A percentile compares a stretch with the other conserved stretches of the same genome.
These are phyloP conservation scores for Tympanoctomys barrerae DNA, from an alignment of 2,797 vertebrate species.

Conservation along the genomic window DNA sequence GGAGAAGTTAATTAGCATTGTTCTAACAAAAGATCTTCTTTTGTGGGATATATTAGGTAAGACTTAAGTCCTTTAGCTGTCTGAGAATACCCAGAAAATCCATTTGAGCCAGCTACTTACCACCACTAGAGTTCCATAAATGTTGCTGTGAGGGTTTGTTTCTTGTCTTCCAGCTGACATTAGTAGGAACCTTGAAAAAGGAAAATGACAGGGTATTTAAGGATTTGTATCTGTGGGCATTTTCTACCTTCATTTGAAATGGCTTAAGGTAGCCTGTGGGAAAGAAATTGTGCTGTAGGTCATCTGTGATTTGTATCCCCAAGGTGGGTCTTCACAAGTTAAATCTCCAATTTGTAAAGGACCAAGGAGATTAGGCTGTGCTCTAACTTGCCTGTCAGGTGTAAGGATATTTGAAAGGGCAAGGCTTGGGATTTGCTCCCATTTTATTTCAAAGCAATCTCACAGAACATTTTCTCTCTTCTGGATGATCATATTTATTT, in stretches of 20 bases:
- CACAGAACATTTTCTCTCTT: not conserved
- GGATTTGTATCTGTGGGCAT: not conserved
- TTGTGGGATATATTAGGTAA: not conserved
- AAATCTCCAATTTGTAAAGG: not conserved
- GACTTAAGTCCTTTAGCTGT: not conserved
- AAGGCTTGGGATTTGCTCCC: not conserved
- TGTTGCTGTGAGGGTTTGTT: not conserved
- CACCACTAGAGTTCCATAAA: not conserved
- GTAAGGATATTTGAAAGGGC: not conserved
- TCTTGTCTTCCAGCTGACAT: not conserved
- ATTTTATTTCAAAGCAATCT: not conserved
- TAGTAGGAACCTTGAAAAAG: not conserved
- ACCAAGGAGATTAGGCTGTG: not conserved
- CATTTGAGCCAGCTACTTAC: not conserved
- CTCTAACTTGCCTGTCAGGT: fast-evolving
- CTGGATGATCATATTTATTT: not conserved
- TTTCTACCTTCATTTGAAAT: constrained; percentile 51
- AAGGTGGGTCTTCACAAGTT: not conserved
- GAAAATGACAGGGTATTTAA: not conserved
- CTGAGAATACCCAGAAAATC: constrained; percentile 41
- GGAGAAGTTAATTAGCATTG: not conserved
- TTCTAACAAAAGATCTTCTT: not conserved
- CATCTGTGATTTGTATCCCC: not conserved
- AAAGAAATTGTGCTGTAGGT: not conserved
- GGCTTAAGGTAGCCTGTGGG: not conserved